Conservation (phyloP, 2,888 invertebrate species). For the Tubulanus polymorphus region DNA sequence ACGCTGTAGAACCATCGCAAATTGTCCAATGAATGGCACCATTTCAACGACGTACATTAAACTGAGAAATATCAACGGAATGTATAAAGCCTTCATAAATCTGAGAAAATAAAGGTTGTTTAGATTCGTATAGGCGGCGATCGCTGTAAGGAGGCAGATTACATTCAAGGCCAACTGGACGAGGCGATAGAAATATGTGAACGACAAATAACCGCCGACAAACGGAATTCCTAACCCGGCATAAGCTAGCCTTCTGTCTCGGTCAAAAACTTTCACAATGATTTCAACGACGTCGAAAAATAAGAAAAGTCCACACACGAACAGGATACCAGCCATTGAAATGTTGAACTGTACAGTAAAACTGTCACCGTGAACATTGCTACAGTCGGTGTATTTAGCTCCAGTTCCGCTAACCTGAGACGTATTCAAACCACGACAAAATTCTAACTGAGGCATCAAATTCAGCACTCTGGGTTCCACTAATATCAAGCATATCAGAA, state of each 20-base stretch:
- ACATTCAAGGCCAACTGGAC: background rate
- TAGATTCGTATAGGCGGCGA: background rate
- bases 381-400: no score
- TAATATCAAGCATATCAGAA: background rate
- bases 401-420: background rate
- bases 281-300: no score
- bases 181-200: background rate
- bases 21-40: background rate
- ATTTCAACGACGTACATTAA: background rate
- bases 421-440: background rate
- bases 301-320: background rate
- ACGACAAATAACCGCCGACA: background rate
- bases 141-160: background rate
- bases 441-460: background rate
- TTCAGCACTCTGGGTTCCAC: background rate
- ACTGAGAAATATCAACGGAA: background rate
- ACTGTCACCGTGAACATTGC: no score
- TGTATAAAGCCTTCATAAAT: background rate
- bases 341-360: no score
- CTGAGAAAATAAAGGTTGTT: background rate
- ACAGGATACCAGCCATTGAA: background rate
- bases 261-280: background rate
- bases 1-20: background rate
- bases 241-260: background rate
- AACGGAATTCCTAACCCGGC: background rate